These are phyloP conservation scores for Nycticryphes semicollaris DNA, from an alignment of 2,113 vertebrate species.

Conservation along the genomic window DNA sequence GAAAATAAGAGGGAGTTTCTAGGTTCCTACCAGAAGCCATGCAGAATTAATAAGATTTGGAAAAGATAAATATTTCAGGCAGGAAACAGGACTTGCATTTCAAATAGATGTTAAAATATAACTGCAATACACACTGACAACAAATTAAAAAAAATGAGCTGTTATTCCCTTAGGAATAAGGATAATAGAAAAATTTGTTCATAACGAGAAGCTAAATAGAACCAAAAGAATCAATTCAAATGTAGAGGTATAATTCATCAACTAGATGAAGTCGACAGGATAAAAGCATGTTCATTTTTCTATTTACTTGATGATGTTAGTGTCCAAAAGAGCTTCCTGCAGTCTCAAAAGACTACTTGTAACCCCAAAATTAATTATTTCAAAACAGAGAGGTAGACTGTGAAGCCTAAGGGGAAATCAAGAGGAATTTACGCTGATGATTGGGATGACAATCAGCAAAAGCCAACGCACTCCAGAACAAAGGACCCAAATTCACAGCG, in stretches of 20 bases:
- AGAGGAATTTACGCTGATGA: background rate
- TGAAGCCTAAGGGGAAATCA: background rate
- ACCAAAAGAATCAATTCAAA: background rate
- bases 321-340: background rate
- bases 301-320: background rate
- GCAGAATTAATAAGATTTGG: background rate
- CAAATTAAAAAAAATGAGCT: background rate
- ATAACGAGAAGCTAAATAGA: background rate
- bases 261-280: background rate
- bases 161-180: background rate
- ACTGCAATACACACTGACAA: background rate
- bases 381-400: background rate
- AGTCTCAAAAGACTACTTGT: background rate
- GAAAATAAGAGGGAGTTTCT: background rate
- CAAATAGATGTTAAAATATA: background rate
- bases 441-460: background rate
- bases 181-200: background rate
- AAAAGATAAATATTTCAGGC: background rate
- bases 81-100: background rate
- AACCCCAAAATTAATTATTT: background rate
- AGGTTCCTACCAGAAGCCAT: background rate
- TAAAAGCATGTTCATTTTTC: background rate
- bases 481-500: background rate
- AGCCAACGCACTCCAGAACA: background rate
- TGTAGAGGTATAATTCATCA: background rate